phyloP scores from a whole-genome alignment of 1,140 invertebrate genomes.

The Platyura marginata region DNA sequence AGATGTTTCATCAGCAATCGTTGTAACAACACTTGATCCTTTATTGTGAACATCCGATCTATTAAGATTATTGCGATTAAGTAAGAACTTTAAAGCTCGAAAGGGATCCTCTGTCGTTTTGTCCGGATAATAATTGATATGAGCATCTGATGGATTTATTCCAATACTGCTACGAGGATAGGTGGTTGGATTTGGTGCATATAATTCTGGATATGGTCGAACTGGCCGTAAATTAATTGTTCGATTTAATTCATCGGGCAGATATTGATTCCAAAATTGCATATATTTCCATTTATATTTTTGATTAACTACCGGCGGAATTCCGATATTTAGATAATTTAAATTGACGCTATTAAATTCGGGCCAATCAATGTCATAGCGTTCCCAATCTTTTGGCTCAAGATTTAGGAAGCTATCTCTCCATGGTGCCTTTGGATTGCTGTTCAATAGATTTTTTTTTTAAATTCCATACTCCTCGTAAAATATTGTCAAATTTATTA shows the following conservation, averaged over 20 bases:
- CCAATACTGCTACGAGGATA: neutral
- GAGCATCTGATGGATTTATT: slow-evolving; percentile 2
- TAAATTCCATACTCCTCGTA: neutral
- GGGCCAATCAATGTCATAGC: slow-evolving; percentile 59
- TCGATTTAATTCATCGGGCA: slow-evolving; percentile 38
- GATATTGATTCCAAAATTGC: slow-evolving; percentile 50
- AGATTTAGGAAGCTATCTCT: slow-evolving; percentile 33
- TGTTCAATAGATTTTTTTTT: too few relatives aligned
- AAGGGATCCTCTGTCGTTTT: slow-evolving; percentile 18
- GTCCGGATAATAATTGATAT: slow-evolving; percentile 7
- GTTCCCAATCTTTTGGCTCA: slow-evolving; percentile 37
- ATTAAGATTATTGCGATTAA: slow-evolving; percentile 10
- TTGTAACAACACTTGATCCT: neutral
- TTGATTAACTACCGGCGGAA: slow-evolving; percentile 39
- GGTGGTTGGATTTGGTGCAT: neutral
- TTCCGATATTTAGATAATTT: slow-evolving; percentile 57
- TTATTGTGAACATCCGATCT: neutral
- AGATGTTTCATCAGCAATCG: neutral
- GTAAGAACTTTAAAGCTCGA: slow-evolving; percentile 15
- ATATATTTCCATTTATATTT: slow-evolving; percentile 44
- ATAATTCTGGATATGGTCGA: neutral
- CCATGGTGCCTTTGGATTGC: slow-evolving; percentile 53
- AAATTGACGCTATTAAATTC: slow-evolving; percentile 51
- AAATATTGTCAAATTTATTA: neutral
- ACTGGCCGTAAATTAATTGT: slow-evolving; percentile 6